Evolutionary conservation across 37 sponge, comb jelly and placozoan genomes (phyloP).

Genomic region (Haliclona indistincta): DNA sequence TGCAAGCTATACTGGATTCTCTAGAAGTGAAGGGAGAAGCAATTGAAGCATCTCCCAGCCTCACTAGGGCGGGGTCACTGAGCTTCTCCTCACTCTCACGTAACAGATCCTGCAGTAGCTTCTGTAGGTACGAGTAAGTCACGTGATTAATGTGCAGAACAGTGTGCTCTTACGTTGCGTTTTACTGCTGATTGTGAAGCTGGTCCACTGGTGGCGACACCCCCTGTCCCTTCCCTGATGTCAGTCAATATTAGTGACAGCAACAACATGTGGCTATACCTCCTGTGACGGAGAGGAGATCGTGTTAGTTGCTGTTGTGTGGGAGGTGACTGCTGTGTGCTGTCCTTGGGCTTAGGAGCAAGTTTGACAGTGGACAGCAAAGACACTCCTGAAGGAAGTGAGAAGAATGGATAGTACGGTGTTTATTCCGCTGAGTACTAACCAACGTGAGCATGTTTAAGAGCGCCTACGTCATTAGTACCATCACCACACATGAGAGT

Average conservation of each 20-base stretch:
- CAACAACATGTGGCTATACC: too few species aligned
- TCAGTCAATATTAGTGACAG: too few species aligned
- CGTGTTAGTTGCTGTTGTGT: too few species aligned
- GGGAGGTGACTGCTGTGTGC: too few species aligned
- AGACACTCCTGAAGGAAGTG: conserved; percentile 31
- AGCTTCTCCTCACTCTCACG: conserved; percentile 54
- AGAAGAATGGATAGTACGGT: background rate
- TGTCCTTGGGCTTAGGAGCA: too few species aligned
- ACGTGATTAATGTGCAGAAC: background rate
- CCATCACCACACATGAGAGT: conserved; percentile 99
- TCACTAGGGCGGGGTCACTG: conserved; percentile 73
- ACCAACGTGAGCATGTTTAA: conserved; percentile 99
- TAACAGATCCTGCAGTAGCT: conserved; percentile 49
- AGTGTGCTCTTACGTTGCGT: background rate
- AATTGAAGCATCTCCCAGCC: conserved; percentile 98
- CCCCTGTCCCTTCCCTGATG: too few species aligned
- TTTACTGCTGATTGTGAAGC: background rate
- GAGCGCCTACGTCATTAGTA: conserved; percentile 98
- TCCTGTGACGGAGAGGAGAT: too few species aligned
- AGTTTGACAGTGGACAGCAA: conserved; percentile 43
- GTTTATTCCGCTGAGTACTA: conserved; percentile 10
- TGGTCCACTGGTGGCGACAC: too few species aligned
- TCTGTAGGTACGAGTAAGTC: too few species aligned
- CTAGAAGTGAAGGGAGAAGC: conserved; percentile 97
- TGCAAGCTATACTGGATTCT: conserved; percentile 75